Percentiles rank a stretch among this genome's conserved stretches.
Evolutionary conservation across 2,113 vertebrate species (phyloP).

Genomic region (Phoenicopterus ruber): DNA sequence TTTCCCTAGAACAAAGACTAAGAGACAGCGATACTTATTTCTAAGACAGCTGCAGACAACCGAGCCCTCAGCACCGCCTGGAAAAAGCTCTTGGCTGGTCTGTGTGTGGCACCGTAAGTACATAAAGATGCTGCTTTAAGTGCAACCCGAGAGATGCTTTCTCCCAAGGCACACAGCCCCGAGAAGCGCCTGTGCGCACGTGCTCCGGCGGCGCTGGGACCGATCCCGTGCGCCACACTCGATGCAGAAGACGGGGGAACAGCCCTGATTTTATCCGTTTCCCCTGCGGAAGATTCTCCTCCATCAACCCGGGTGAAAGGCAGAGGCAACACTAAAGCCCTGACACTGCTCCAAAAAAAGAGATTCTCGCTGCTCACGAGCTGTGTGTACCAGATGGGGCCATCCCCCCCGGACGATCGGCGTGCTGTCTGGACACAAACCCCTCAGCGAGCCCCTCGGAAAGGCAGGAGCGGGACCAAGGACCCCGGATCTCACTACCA

Average conservation of each 20-base stretch:
- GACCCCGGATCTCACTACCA: fast-evolving
- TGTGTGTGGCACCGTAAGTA: not conserved
- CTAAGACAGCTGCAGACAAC: not conserved
- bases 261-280: not conserved
- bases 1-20: not conserved
- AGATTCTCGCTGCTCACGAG: not conserved
- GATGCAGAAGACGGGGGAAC: fast-evolving
- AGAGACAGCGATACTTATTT: fast-evolving
- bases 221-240: not conserved
- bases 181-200: not conserved
- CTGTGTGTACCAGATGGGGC: fast-evolving
- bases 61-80: not conserved
- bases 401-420: fast-evolving
- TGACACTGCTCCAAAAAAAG: not conserved
- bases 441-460: not conserved
- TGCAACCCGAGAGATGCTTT: not conserved
- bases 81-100: not conserved
- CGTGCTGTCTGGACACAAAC: fast-evolving
- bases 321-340: not conserved
- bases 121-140: not conserved
- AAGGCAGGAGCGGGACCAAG: not conserved
- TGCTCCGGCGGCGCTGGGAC: not conserved
- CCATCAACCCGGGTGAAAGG: not conserved
- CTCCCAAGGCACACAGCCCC: not conserved
- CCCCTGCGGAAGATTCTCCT: not conserved